Conservation (phyloP, 2,797 vertebrate genomes). For the Pagetopsis macropterus region DNA sequence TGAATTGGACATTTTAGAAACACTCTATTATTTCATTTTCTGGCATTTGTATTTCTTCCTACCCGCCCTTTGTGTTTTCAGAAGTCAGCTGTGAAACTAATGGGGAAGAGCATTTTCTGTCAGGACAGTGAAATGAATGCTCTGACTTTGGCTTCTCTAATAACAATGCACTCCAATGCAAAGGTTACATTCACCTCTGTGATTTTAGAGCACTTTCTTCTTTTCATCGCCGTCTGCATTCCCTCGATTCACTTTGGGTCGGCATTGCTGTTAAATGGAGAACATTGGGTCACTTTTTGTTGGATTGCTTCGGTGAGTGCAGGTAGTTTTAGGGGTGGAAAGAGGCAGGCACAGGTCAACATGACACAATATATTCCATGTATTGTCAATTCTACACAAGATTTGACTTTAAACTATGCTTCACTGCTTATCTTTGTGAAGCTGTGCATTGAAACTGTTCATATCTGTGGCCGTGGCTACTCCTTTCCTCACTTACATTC, state of each 20-base stretch:
- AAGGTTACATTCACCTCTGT: constrained; percentile 78
- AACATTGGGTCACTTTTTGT: constrained; percentile 69
- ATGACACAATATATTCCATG: constrained; percentile 20
- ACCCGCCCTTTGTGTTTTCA: constrained; percentile 47
- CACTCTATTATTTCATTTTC: constrained; percentile 80
- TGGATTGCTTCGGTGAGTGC: constrained; percentile 56
- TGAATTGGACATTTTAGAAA: constrained; percentile 83
- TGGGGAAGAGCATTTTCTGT: constrained; percentile 69
- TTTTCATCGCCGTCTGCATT: constrained; percentile 36
- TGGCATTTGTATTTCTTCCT: constrained; percentile 67
- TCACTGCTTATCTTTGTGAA: not conserved
- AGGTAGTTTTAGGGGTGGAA: constrained; percentile 26
- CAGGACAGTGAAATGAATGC: constrained; percentile 73
- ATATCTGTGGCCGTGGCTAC: not conserved
- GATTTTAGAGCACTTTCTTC: constrained; percentile 68
- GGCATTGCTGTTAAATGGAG: constrained; percentile 49
- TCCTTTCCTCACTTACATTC: not conserved
- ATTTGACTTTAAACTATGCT: constrained; percentile 31
- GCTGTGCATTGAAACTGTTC: not conserved
- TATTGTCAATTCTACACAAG: constrained; percentile 41
- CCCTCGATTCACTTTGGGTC: constrained; percentile 53
- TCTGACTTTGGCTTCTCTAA: constrained; percentile 76
- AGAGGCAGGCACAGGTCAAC: constrained; percentile 2
- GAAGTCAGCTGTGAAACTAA: constrained; percentile 67
- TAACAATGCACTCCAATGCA: constrained; percentile 71